These are phyloP conservation scores for Ascidia mentula DNA, from an alignment of 23 tunicate genomes.

Conservation along the genomic window DNA sequence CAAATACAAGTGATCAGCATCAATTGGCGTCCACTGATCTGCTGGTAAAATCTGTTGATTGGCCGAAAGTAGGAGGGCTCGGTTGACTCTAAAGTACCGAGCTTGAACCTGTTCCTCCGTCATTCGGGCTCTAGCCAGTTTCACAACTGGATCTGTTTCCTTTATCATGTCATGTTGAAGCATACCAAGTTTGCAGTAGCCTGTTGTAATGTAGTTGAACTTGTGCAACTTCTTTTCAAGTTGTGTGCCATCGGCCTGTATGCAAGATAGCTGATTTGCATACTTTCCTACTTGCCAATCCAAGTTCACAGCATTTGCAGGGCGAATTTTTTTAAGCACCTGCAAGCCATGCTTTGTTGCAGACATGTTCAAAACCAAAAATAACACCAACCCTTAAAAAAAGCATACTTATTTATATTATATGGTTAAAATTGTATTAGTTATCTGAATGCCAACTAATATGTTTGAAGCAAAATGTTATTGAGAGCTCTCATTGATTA, in stretches of 20 bases:
- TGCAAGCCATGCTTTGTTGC: conserved; percentile 49
- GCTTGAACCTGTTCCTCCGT: conserved; percentile 60
- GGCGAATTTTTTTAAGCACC: conserved; percentile 20
- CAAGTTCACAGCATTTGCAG: conserved; percentile 39
- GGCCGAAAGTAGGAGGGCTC: conserved; percentile 50
- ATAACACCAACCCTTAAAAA: too few relatives aligned
- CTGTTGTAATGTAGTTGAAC: conserved; percentile 26
- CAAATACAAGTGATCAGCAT: conserved; percentile 73
- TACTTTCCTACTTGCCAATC: conserved; percentile 64
- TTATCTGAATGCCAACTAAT: too few relatives aligned
- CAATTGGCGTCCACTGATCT: conserved; percentile 90
- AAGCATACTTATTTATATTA: too few relatives aligned
- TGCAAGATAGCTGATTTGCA: conserved; percentile 43
- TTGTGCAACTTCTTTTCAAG: conserved; percentile 30
- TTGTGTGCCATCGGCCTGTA: conserved; percentile 28
- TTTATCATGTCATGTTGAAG: conserved; percentile 50
- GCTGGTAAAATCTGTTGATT: conserved; percentile 57
- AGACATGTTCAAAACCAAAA: too few relatives aligned
- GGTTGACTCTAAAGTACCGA: conserved; percentile 38
- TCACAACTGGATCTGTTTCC: conserved; percentile 30
- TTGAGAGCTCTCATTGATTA: too few relatives aligned
- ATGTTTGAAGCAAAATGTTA: too few relatives aligned
- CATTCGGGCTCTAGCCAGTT: conserved; percentile 52
- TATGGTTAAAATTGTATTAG: too few relatives aligned
- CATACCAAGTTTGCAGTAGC: conserved; percentile 69